These are phyloP conservation scores for Unio delphinus DNA, from an alignment of 2,888 invertebrate species.

Conservation along the genomic window DNA sequence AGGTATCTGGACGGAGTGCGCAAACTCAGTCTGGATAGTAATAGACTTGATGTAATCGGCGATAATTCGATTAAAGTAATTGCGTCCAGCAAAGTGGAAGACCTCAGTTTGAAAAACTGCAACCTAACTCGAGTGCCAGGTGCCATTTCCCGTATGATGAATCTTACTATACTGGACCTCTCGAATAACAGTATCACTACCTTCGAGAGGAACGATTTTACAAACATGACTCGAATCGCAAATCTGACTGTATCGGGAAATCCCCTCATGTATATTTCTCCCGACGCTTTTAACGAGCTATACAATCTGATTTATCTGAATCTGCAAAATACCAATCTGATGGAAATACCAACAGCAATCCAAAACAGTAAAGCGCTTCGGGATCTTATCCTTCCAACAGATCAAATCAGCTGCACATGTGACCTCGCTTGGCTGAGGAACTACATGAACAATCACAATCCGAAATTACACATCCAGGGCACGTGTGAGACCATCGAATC, in stretches of 20 bases:
- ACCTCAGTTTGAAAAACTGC: too few species aligned
- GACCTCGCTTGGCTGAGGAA: constrained; percentile 42
- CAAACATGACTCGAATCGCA: constrained; percentile 18
- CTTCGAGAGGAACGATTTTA: constrained; percentile 41
- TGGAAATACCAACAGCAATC: constrained; percentile 39
- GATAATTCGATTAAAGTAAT: too few species aligned
- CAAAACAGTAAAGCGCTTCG: constrained; percentile 15
- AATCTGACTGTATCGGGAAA: constrained; percentile 30
- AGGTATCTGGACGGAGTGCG: constrained; percentile 24
- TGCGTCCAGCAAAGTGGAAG: too few species aligned
- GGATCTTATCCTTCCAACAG: constrained; percentile 16
- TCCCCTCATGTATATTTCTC: constrained; percentile 41
- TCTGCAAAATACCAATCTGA: constrained; percentile 26
- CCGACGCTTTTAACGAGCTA: constrained; percentile 36
- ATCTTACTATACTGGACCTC: constrained; percentile 32
- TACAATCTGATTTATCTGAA: constrained; percentile 20
- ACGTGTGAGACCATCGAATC: constrained; percentile 38
- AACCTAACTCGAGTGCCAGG: too few species aligned
- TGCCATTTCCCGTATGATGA: constrained; percentile 29
- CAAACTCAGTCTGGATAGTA: constrained; percentile 10
- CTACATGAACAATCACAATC: constrained; percentile 22
- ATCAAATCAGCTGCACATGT: constrained; percentile 42
- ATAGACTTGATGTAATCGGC: too few species aligned
- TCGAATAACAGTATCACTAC: constrained; percentile 42
- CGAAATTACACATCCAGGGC: constrained; percentile 20